These are phyloP conservation scores for Drosophila quadrilineata DNA, from an alignment of 1,140 invertebrate species.

Conservation along the genomic window DNA sequence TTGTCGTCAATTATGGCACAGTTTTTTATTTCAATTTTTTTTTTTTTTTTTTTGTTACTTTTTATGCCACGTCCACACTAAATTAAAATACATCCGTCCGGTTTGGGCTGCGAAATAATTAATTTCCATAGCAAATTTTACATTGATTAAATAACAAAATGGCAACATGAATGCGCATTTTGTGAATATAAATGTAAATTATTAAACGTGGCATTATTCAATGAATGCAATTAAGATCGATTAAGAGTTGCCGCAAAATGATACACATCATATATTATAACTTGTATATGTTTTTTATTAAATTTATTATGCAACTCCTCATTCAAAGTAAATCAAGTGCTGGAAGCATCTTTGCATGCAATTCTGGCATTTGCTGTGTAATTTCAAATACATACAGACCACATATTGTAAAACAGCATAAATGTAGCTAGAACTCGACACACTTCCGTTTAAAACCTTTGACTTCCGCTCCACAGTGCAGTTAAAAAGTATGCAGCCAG, in stretches of 20 bases:
- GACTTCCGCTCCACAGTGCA: slow-evolving; percentile 58
- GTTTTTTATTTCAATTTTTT: not conserved
- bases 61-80: slow-evolving; percentile 21
- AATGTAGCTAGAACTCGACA: slow-evolving; percentile 58
- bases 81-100: slow-evolving; percentile 39
- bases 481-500: slow-evolving; percentile 53
- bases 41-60: no score
- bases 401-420: slow-evolving; percentile 16
- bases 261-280: no score
- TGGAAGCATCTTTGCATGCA: slow-evolving; percentile 52
- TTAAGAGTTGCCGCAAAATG: slow-evolving; percentile 9
- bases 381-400: slow-evolving; percentile 46
- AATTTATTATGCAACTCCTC: no score
- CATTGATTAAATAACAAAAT: slow-evolving; percentile 63
- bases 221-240: slow-evolving; percentile 47
- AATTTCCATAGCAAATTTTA: slow-evolving; percentile 62
- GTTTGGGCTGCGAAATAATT: slow-evolving; percentile 51
- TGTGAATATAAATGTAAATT: slow-evolving; percentile 63
- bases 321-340: no score
- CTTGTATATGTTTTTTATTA: not conserved
- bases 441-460: slow-evolving; percentile 74
- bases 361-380: slow-evolving; percentile 60
- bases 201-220: slow-evolving; percentile 48
- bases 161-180: slow-evolving; percentile 41
- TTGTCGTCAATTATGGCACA: slow-evolving; percentile 38